phyloP scores from a whole-genome alignment of 1,140 invertebrate genomes.

The Eumaeus atala region DNA sequence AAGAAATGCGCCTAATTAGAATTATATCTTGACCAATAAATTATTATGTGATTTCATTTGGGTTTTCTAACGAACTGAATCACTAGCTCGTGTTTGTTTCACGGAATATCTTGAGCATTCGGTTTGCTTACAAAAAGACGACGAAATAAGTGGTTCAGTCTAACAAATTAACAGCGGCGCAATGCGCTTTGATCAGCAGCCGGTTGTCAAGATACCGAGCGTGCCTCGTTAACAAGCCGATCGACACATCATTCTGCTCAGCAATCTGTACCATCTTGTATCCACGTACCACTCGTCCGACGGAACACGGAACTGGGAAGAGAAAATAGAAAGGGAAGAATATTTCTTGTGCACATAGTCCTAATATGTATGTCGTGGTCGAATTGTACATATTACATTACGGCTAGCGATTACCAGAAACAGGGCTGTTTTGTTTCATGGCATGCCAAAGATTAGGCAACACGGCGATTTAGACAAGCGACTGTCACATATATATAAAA shows the following conservation, averaged over 20 bases:
- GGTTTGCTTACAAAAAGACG: conserved; percentile 43
- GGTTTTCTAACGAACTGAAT: conserved; percentile 6
- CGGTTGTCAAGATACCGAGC: conserved; percentile 43
- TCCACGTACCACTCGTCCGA: too few species aligned
- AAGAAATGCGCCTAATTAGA: neutral
- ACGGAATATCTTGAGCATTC: conserved; percentile 11
- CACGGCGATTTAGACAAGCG: too few species aligned
- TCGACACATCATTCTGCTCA: conserved; percentile 26
- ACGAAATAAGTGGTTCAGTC: conserved; percentile 24
- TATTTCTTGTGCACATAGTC: too few species aligned
- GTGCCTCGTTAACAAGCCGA: conserved; percentile 55
- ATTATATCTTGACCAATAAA: neutral
- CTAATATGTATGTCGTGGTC: too few species aligned
- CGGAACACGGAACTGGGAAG: too few species aligned
- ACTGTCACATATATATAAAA: too few species aligned
- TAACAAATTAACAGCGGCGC: conserved; percentile 37
- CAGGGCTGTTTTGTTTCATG: too few species aligned
- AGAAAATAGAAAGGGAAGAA: too few species aligned
- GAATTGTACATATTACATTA: too few species aligned
- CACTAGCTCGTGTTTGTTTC: neutral
- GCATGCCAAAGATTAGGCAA: too few species aligned
- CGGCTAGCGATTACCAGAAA: too few species aligned
- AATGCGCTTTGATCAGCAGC: conserved; percentile 42
- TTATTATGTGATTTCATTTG: neutral
- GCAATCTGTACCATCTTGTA: too few species aligned